Base-by-base conservation (phyloP, 1,140 invertebrate species). In the Argopecten irradians region DNA sequence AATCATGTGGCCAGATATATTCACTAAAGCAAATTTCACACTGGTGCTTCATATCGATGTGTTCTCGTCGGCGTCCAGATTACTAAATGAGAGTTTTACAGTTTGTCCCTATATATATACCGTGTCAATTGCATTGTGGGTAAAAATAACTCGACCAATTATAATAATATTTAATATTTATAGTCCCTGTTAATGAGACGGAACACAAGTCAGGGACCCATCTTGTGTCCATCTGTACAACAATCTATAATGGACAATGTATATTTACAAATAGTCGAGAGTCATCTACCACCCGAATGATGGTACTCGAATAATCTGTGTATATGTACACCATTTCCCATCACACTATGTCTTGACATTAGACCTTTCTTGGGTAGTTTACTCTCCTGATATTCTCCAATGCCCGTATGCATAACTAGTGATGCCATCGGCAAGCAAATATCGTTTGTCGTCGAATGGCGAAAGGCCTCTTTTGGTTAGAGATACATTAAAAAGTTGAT, bases 391-490 rank as follows among this genome's bases (percentile, higher is more conserved):
- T 46, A 46, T 5, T 14, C 43, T 46, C n/a, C n/a, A n/a, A n/a
- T 46, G 43, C 2, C 43, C 43, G 19, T 46, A 46, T 19, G 43
- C 43, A 19, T 46, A 46, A 19, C 43, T 46, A 46, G 43, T 46
- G 43, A 46, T 46, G 13, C 43, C 43, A 46, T 46, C 43, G 43
- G n/a, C n/a, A n/a, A 39, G 36, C 16, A 84, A 8, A 84, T 84
- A 86, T 32, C 85, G 8, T 86, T 86, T 46, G 34, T 86, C 86
- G 83, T 87, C 86, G 41, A 39, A 87, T 39, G 86, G 82, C 1
- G 86, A 87, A 8, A 87, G 86, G 11, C 41, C 83, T 43, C 36
- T 87, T 46, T 87, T 87, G 36, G 83, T 87, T 36, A 43, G 22
- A 19, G 39, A 36, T 34, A 87, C 22, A 32, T 35, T 87, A 32